Conservation (phyloP, 1,140 invertebrate genomes). For the Cyclina sinensis region DNA sequence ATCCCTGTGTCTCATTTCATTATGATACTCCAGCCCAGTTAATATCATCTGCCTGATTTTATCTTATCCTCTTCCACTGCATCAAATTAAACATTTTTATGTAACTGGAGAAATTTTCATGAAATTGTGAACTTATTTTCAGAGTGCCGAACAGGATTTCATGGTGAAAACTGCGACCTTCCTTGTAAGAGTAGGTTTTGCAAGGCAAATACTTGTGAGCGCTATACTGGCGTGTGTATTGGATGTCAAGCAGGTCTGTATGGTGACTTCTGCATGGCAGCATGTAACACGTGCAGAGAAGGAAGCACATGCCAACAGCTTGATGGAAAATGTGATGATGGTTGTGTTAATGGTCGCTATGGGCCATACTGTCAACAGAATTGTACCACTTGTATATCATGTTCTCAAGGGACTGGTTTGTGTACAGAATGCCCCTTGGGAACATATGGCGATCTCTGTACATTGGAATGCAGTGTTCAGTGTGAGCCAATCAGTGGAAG, state of each 20-base stretch:
- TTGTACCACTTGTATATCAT: constrained; percentile 38
- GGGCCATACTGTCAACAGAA: constrained; percentile 43
- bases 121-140: too few species aligned
- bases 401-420: constrained; percentile 13
- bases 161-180: background rate
- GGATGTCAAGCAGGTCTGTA: constrained; percentile 25
- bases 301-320: constrained; percentile 57
- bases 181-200: constrained; percentile 34
- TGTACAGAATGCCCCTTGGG: constrained; percentile 30
- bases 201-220: constrained; percentile 31
- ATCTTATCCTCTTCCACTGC: too few species aligned
- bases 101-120: too few species aligned
- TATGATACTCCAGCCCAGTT: too few species aligned
- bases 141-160: constrained; percentile 26
- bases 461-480: constrained; percentile 1
- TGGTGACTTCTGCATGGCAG: background rate
- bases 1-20: too few species aligned
- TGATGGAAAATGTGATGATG: constrained; percentile 55
- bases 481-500: constrained; percentile 1
- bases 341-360: constrained; percentile 19
- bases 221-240: constrained; percentile 30
- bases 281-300: constrained; percentile 10
- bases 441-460: constrained; percentile 42
- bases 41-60: too few species aligned
- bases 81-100: too few species aligned